phyloP scores from a whole-genome alignment of 2,888 invertebrate genomes.

The Zonitis immaculata region DNA sequence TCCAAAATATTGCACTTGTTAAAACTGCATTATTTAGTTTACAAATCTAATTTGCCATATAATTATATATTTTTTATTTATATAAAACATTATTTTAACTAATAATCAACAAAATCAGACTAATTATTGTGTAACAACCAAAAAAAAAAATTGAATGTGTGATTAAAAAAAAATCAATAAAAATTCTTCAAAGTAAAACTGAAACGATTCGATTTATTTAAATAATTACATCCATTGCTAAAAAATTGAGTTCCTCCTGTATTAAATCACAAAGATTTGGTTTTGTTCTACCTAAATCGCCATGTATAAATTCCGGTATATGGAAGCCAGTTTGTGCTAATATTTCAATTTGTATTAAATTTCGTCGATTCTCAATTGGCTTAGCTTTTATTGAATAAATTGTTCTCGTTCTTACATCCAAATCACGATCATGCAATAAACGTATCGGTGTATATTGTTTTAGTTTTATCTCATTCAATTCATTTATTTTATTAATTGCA shows the following conservation, averaged over 20 bases:
- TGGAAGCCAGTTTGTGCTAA: neutral
- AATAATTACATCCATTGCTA: neutral
- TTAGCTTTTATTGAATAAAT: neutral
- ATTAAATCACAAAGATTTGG: neutral
- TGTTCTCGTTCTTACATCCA: neutral
- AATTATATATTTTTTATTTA: conserved; percentile 18
- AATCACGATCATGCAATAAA: neutral
- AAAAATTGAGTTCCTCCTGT: neutral
- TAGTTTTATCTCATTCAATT: neutral
- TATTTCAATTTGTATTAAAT: neutral
- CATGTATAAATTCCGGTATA: neutral
- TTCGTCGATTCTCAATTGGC: neutral
- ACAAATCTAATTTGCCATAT: conserved; percentile 4
- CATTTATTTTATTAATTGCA: neutral
- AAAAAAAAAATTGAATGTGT: conserved; percentile 13
- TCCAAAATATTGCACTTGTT: conserved; percentile 9
- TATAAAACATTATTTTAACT: too few species aligned
- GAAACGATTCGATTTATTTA: too few species aligned
- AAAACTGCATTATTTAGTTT: conserved; percentile 11
- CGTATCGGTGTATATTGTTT: neutral
- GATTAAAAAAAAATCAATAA: conserved; percentile 16
- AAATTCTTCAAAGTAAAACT: too few species aligned
- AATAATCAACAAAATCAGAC: conserved; percentile 9
- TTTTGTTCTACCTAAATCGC: neutral
- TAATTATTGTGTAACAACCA: conserved; percentile 13